phyloP scores from a whole-genome alignment of 1,140 invertebrate species.

The Drosophila prosaltans region DNA sequence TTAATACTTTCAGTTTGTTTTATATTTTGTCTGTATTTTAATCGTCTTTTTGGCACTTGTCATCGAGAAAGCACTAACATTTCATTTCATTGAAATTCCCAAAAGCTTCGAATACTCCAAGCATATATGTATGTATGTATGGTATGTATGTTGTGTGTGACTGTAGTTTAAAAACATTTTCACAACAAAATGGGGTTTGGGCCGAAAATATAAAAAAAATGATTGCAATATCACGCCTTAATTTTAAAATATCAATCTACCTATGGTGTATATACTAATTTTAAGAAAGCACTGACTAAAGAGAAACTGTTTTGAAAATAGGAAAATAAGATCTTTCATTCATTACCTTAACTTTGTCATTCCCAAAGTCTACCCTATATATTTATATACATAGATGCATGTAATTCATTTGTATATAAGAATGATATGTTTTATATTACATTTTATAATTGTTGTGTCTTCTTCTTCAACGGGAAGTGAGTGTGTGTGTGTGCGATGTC shows the following conservation, averaged over 20 bases:
- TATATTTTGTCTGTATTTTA: constrained; percentile 1
- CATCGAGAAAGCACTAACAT: constrained; percentile 27
- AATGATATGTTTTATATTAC: constrained; percentile 33
- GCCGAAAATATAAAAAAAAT: neutral
- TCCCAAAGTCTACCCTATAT: no score
- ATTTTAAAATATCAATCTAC: no score
- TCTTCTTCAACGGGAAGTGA: constrained; percentile 16
- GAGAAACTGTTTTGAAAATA: no score
- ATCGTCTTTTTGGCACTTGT: constrained; percentile 11
- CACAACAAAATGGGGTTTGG: no score
- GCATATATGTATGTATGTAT: neutral
- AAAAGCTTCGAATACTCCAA: constrained; percentile 44
- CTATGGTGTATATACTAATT: neutral
- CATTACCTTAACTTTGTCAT: neutral
- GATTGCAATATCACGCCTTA: neutral
- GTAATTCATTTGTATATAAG: no score
- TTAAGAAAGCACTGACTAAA: neutral
- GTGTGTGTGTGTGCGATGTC: constrained; percentile 19
- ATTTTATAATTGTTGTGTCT: constrained; percentile 41
- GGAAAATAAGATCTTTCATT: neutral
- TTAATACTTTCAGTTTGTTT: constrained; percentile 5
- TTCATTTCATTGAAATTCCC: constrained; percentile 68
- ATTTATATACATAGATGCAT: no score
- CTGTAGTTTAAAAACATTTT: constrained; percentile 17
- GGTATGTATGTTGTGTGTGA: constrained; percentile 50